Percentiles rank a stretch among this genome's conserved stretches.
phyloP scores from a whole-genome alignment of 2,888 invertebrate genomes.

The Folsomia manolachei region DNA sequence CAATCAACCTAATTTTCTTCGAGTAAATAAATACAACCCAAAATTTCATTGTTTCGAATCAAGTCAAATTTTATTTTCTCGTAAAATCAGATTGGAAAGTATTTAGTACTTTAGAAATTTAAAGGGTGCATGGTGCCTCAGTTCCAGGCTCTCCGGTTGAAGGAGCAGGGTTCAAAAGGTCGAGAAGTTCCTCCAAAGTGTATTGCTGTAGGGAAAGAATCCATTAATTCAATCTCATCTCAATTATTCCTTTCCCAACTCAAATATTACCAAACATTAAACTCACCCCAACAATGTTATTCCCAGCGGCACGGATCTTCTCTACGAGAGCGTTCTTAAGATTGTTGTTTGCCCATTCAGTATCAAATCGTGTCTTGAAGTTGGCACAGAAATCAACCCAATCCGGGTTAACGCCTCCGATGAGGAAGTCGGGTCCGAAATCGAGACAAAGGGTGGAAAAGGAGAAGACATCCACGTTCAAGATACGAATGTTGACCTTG shows the following conservation, averaged over 20 bases:
- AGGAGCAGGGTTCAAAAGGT: slow-evolving; percentile 1
- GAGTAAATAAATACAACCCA: too few relatives aligned
- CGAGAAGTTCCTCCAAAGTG: slow-evolving; percentile 12
- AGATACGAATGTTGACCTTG: slow-evolving; percentile 21
- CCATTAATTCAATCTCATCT: not conserved
- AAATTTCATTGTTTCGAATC: too few relatives aligned
- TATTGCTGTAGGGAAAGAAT: slow-evolving; percentile 4
- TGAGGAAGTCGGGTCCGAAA: slow-evolving; percentile 9
- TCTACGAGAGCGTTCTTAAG: not conserved
- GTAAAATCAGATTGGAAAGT: too few relatives aligned
- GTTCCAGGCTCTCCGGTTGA: not conserved
- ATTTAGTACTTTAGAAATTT: too few relatives aligned
- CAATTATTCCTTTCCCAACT: not conserved
- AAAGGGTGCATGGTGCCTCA: too few relatives aligned
- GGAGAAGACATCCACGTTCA: slow-evolving; percentile 20
- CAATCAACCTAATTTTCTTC: too few relatives aligned
- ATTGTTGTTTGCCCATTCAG: not conserved
- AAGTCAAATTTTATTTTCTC: too few relatives aligned
- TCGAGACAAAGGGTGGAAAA: slow-evolving; percentile 20
- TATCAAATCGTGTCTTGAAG: slow-evolving; percentile 24
- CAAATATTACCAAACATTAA: not conserved
- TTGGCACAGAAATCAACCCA: slow-evolving; percentile 20
- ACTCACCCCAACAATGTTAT: slow-evolving; percentile 17
- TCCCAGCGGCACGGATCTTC: slow-evolving; percentile 17
- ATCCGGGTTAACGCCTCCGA: slow-evolving; percentile 23